A percentile compares a stretch with the other conserved stretches of the same genome.
These are phyloP conservation scores for Takifugu flavidus DNA, from an alignment of 2,113 vertebrate species.

Conservation along the genomic window DNA sequence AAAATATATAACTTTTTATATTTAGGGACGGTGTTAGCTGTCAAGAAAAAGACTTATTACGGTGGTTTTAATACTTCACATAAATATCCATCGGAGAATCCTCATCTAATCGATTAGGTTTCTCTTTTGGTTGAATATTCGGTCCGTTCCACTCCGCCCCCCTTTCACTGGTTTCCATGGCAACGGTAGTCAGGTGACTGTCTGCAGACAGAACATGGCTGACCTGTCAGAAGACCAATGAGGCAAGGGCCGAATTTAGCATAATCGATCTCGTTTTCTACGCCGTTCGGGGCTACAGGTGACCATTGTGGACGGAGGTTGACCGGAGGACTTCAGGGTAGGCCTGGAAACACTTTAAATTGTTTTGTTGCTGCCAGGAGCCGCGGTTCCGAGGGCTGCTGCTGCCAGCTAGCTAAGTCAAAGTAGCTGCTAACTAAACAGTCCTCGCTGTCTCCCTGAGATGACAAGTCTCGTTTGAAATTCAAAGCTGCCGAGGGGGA, in stretches of 20 bases:
- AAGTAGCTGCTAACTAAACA: slow-evolving; percentile 59
- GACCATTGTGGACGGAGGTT: slow-evolving; percentile 19
- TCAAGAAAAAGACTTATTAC: no score
- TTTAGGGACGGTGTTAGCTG: no score
- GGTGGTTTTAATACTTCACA: no score
- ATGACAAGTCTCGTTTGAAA: background rate
- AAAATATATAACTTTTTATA: no score
- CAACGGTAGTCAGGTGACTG: slow-evolving; percentile 78
- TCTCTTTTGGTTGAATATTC: no score
- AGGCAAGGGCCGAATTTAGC: slow-evolving; percentile 65
- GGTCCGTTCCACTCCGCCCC: slow-evolving; percentile 44
- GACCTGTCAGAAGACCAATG: slow-evolving; percentile 75
- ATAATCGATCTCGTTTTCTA: slow-evolving; percentile 61
- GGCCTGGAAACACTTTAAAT: slow-evolving; percentile 1
- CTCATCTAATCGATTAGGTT: no score
- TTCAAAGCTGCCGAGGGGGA: background rate
- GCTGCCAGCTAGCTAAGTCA: slow-evolving; percentile 46
- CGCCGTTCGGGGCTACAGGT: slow-evolving; percentile 26
- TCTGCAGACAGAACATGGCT: slow-evolving; percentile 76
- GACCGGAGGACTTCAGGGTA: slow-evolving; percentile 51
- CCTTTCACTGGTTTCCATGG: slow-evolving; percentile 59
- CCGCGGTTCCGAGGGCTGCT: slow-evolving; percentile 10
- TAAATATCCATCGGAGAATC: no score
- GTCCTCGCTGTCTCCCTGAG: slow-evolving; percentile 13
- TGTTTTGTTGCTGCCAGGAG: background rate